Percentiles rank a stretch among this genome's conserved stretches.
These are phyloP conservation scores for Typhlichthys subterraneus DNA, from an alignment of 2,797 vertebrate genomes.

Conservation along the genomic window DNA sequence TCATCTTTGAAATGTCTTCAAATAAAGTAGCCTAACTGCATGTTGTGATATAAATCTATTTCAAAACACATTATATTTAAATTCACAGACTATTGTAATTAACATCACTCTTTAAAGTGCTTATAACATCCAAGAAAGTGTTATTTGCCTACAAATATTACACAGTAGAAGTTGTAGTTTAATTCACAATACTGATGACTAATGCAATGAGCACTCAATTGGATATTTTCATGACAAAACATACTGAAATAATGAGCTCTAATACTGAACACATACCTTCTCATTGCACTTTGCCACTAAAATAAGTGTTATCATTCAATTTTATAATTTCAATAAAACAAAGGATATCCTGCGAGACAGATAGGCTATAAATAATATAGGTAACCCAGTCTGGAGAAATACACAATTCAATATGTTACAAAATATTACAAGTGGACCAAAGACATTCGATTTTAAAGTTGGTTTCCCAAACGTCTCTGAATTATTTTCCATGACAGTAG, in stretches of 20 bases:
- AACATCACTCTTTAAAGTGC: conserved; percentile 90
- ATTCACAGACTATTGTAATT: conserved; percentile 58
- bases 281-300: conserved; percentile 97
- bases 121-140: conserved; percentile 76
- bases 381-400: conserved; percentile 49
- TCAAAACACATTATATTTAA: conserved; percentile 57
- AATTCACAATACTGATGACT: conserved; percentile 63
- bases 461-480: conserved; percentile 24
- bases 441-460: conserved; percentile 23
- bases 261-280: conserved; percentile 81
- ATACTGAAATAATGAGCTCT: conserved; percentile 69
- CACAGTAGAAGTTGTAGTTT: conserved; percentile 60
- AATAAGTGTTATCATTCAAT: conserved; percentile 66
- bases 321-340: conserved; percentile 66
- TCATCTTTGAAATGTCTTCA: conserved; percentile 28
- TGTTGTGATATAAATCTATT: conserved; percentile 34
- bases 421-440: conserved; percentile 64
- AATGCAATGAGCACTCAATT: conserved; percentile 70
- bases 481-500: conserved; percentile 14
- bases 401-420: conserved; percentile 56
- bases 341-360: conserved; percentile 52
- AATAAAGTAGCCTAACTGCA: conserved; percentile 22
- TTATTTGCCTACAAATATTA: conserved; percentile 66
- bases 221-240: conserved; percentile 58
- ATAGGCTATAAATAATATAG: conserved; percentile 65